Evolutionary conservation across 2,797 vertebrate species (phyloP).

Genomic region (Bovichtus diacanthus): DNA sequence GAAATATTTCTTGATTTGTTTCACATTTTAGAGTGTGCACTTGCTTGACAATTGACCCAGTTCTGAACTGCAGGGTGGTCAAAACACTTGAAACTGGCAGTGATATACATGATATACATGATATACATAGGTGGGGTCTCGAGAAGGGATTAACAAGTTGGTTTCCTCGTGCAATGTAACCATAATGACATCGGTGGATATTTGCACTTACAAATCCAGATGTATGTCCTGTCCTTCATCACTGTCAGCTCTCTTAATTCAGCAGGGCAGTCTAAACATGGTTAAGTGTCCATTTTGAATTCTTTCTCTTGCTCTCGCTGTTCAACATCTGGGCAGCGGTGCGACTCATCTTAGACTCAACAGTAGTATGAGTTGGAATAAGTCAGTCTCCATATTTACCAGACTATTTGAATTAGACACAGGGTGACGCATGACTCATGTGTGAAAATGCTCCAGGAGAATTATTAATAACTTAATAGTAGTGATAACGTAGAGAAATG

Average conservation of each 20-base stretch:
- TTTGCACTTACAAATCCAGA: not conserved
- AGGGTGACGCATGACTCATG: rapidly evolving
- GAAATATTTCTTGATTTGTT: not conserved
- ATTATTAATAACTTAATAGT: no score
- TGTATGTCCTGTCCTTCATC: not conserved
- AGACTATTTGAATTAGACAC: not conserved
- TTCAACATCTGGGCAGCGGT: slow-evolving; percentile 78
- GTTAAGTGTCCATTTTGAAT: slow-evolving; percentile 80
- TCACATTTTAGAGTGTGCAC: not conserved
- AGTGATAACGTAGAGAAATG: not conserved
- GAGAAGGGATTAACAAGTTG: no score
- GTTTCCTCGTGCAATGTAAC: not conserved
- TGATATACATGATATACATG: not conserved
- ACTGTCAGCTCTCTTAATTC: slow-evolving; percentile 14
- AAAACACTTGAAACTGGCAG: not conserved
- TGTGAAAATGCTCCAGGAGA: not conserved
- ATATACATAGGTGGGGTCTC: not conserved
- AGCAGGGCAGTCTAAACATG: slow-evolving; percentile 22
- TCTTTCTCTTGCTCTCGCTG: slow-evolving; percentile 41
- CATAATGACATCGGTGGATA: not conserved
- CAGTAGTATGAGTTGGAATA: not conserved
- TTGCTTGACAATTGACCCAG: not conserved
- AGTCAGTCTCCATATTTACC: not conserved
- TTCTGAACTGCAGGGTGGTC: not conserved
- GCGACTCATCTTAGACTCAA: slow-evolving; percentile 13